These are phyloP conservation scores for Temnothorax ravouxi DNA, from an alignment of 2,888 invertebrate species.

Conservation along the genomic window DNA sequence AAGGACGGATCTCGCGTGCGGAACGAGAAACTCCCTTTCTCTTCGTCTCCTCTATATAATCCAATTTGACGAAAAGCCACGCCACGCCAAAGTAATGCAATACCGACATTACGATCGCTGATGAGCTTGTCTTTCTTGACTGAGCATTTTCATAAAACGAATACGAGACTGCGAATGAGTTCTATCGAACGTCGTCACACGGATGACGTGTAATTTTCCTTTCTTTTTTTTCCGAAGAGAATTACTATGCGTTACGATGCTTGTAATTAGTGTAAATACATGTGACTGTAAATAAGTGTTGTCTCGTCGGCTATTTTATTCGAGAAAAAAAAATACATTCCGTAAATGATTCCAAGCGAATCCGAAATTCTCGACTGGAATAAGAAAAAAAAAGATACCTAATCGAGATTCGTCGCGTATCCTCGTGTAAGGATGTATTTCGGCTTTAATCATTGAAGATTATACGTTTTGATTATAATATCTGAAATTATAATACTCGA, in stretches of 20 bases:
- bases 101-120: background rate
- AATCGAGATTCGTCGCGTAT: background rate
- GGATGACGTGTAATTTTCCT: background rate
- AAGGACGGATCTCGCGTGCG: background rate
- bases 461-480: background rate
- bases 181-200: background rate
- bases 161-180: constrained; percentile 46
- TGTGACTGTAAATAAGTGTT: constrained; percentile 35
- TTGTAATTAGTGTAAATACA: constrained; percentile 57
- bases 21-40: constrained; percentile 7
- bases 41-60: background rate
- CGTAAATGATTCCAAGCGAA: background rate
- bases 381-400: background rate
- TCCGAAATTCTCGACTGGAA: background rate
- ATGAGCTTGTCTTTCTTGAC: constrained; percentile 49
- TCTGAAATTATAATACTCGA: background rate
- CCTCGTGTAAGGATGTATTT: background rate
- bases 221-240: background rate
- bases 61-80: background rate
- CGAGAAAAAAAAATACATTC: background rate
- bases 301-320: constrained; percentile 8
- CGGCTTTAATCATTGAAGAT: constrained; percentile 6
- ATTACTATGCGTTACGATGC: constrained; percentile 15
- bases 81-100: background rate
- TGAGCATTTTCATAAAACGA: constrained; percentile 25